Evolutionary conservation across 1,140 invertebrate genomes (phyloP).

Genomic region (Drosophila bipectinata): DNA sequence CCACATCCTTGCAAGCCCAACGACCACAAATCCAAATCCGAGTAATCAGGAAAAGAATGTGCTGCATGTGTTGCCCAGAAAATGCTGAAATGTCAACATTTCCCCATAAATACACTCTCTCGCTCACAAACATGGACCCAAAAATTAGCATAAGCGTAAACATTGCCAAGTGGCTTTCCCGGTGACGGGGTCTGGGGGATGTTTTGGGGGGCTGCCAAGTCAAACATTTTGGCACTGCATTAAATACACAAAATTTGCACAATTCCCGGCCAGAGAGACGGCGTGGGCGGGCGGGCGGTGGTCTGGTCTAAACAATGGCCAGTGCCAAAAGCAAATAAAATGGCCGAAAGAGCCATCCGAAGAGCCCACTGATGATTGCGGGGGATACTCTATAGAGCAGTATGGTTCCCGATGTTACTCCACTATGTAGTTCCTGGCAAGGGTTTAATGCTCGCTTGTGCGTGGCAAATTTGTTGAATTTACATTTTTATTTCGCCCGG

Average conservation of each 20-base stretch:
- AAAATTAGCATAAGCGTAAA: conserved; percentile 80
- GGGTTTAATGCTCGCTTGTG: conserved; percentile 70
- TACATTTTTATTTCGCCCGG: conserved; percentile 69
- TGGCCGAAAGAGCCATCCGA: conserved; percentile 24
- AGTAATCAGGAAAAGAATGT: conserved; percentile 17
- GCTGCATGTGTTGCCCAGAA: conserved; percentile 32
- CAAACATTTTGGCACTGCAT: conserved; percentile 74
- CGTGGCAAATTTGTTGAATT: conserved; percentile 75
- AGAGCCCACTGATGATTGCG: conserved; percentile 30
- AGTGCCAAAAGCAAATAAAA: conserved; percentile 74
- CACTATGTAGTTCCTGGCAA: conserved; percentile 21
- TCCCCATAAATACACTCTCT: conserved; percentile 31
- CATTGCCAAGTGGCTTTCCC: conserved; percentile 60
- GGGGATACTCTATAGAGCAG: neutral
- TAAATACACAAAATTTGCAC: conserved; percentile 68
- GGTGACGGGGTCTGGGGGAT: neutral
- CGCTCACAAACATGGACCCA: conserved; percentile 39
- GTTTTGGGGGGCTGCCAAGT: conserved; percentile 42
- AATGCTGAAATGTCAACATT: conserved; percentile 51
- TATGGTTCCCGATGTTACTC: conserved; percentile 18
- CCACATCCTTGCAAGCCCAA: neutral
- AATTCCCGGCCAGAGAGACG: conserved; percentile 17
- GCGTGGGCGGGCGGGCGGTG: neutral
- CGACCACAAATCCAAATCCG: conserved; percentile 8
- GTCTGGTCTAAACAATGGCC: conserved; percentile 48